Conservation (phyloP, 1,140 invertebrate genomes). For the Doryteuthis pealeii region DNA sequence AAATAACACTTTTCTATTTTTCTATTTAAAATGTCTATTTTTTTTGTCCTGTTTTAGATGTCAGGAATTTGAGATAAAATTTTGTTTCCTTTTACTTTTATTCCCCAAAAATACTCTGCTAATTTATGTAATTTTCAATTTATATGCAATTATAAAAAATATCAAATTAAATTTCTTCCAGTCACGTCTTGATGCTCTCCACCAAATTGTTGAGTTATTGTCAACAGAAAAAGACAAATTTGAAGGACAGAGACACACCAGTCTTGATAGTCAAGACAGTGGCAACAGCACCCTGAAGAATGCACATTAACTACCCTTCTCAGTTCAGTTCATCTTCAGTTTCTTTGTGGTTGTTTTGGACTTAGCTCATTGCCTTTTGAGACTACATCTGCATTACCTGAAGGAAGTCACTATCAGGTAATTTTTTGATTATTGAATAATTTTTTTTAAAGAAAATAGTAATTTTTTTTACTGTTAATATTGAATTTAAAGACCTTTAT, state of each 20-base stretch:
- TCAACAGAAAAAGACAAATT: slow-evolving; percentile 54
- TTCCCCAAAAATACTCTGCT: neutral
- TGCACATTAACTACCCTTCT: slow-evolving; percentile 48
- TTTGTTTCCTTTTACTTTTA: neutral
- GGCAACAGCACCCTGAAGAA: slow-evolving; percentile 21
- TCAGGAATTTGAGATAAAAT: too few species aligned
- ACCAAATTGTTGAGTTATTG: slow-evolving; percentile 62
- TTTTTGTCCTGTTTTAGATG: too few species aligned
- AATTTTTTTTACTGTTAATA: too few species aligned
- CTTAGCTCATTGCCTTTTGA: slow-evolving; percentile 58
- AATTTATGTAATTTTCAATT: neutral
- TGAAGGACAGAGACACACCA: slow-evolving; percentile 20
- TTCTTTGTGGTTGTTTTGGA: slow-evolving; percentile 68
- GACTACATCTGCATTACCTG: slow-evolving; percentile 23
- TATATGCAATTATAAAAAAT: neutral
- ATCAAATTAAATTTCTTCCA: slow-evolving; percentile 37
- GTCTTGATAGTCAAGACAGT: slow-evolving; percentile 20
- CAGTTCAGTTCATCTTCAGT: slow-evolving; percentile 64
- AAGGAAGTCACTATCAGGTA: slow-evolving; percentile 56
- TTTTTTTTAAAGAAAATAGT: too few species aligned
- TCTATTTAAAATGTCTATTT: too few species aligned
- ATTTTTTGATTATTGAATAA: too few species aligned
- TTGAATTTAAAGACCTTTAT: too few species aligned
- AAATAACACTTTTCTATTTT: too few species aligned
- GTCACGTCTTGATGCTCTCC: slow-evolving; percentile 62